Evolutionary conservation across 2,888 invertebrate genomes (phyloP).

Genomic region (Drosophila subquinaria): DNA sequence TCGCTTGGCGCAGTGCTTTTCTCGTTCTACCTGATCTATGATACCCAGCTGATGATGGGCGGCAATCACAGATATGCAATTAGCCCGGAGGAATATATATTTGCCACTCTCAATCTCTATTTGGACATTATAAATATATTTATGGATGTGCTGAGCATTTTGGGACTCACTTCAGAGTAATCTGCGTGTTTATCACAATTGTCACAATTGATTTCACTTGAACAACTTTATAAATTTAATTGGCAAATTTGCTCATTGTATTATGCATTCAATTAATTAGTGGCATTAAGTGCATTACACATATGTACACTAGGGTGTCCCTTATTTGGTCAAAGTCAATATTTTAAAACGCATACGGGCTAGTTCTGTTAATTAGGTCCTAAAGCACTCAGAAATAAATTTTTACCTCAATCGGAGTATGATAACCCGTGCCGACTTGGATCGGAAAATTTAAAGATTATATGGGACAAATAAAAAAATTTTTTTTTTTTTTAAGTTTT

Average conservation of each 20-base stretch:
- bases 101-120: constrained; percentile 95
- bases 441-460: no score
- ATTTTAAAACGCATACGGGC: no score
- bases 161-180: constrained; percentile 41
- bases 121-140: constrained; percentile 95
- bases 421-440: no score
- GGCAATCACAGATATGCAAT: constrained; percentile 94
- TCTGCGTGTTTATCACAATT: background rate
- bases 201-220: background rate
- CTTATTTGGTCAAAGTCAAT: no score
- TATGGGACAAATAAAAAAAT: no score
- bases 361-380: no score
- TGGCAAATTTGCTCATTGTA: constrained; percentile 3
- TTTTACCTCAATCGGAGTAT: no score
- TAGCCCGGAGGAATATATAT: constrained; percentile 97
- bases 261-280: constrained; percentile 24
- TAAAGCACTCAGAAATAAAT: no score
- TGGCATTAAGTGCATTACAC: constrained; percentile 22
- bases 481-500: no score
- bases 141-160: constrained; percentile 90
- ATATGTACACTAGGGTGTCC: no score
- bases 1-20: constrained; percentile 94
- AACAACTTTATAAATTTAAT: constrained; percentile 2
- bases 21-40: constrained; percentile 94
- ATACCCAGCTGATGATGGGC: constrained; percentile 95